phyloP scores from a whole-genome alignment of 2,113 vertebrate species.

The Ammodytes dubius region DNA sequence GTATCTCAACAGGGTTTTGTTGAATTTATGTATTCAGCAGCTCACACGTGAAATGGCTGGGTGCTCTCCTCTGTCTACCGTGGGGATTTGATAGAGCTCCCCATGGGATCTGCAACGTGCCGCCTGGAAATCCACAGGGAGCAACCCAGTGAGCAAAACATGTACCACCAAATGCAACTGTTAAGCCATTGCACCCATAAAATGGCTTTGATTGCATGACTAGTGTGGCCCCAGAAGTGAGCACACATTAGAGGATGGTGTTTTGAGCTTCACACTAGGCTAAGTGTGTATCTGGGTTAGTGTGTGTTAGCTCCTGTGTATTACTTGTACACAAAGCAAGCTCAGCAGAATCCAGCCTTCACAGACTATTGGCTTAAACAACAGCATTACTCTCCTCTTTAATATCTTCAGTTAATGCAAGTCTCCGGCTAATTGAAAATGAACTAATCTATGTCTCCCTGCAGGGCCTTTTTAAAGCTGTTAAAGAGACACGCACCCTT shows the following conservation, averaged over 20 bases:
- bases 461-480: constrained; percentile 76
- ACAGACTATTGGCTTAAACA: constrained; percentile 80
- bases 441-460: constrained; percentile 77
- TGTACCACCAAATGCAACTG: constrained; percentile 22
- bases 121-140: constrained; percentile 19
- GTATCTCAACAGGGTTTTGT: neutral
- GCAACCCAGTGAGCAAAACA: constrained; percentile 29
- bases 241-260: constrained; percentile 13
- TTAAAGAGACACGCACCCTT: constrained; percentile 69
- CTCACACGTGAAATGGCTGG: constrained; percentile 10
- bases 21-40: constrained; percentile 18
- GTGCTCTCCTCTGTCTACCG: constrained; percentile 2
- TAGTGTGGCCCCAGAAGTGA: constrained; percentile 10
- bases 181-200: constrained; percentile 3
- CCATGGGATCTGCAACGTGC: constrained; percentile 6
- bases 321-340: constrained; percentile 60
- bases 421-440: constrained; percentile 84
- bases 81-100: constrained; percentile 17
- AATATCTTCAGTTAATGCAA: constrained; percentile 82
- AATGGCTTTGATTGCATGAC: constrained; percentile 25
- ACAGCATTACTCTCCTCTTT: constrained; percentile 78
- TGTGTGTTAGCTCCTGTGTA: constrained; percentile 46
- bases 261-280: constrained; percentile 25
- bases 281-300: constrained; percentile 15
- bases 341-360: constrained; percentile 80